These are phyloP conservation scores for Paracanthobrama guichenoti DNA, from an alignment of 2,113 vertebrate species.

Conservation along the genomic window DNA sequence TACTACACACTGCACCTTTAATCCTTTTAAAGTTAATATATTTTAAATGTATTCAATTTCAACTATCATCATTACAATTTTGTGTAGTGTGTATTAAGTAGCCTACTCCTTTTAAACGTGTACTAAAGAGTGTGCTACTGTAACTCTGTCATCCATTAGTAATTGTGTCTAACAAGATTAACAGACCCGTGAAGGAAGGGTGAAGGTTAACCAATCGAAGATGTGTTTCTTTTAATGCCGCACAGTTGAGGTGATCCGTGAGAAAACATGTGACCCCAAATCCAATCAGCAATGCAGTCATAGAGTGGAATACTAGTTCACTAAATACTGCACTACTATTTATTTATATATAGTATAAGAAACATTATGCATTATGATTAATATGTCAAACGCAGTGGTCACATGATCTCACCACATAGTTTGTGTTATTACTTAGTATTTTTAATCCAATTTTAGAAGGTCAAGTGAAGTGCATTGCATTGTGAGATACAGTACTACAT, in stretches of 20 bases:
- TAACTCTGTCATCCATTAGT: slow-evolving; percentile 39
- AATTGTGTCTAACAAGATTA: slow-evolving; percentile 32
- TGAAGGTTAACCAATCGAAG: slow-evolving; percentile 57
- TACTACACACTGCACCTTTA: too few species aligned
- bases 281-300: slow-evolving; percentile 60
- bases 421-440: too few species aligned
- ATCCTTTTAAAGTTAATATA: too few species aligned
- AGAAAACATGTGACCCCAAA: slow-evolving; percentile 63
- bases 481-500: not conserved
- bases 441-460: not conserved
- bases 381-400: not conserved
- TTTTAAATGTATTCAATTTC: too few species aligned
- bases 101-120: too few species aligned
- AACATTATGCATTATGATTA: not conserved
- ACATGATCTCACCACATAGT: too few species aligned
- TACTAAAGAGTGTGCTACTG: not conserved
- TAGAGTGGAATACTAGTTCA: not conserved
- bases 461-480: not conserved
- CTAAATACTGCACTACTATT: not conserved
- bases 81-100: too few species aligned
- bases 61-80: too few species aligned
- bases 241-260: slow-evolving; percentile 65
- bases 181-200: slow-evolving; percentile 39
- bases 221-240: slow-evolving; percentile 63
- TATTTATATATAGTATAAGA: not conserved